These are phyloP conservation scores for Tenodera sinensis DNA, from an alignment of 2,888 invertebrate species.

Conservation along the genomic window DNA sequence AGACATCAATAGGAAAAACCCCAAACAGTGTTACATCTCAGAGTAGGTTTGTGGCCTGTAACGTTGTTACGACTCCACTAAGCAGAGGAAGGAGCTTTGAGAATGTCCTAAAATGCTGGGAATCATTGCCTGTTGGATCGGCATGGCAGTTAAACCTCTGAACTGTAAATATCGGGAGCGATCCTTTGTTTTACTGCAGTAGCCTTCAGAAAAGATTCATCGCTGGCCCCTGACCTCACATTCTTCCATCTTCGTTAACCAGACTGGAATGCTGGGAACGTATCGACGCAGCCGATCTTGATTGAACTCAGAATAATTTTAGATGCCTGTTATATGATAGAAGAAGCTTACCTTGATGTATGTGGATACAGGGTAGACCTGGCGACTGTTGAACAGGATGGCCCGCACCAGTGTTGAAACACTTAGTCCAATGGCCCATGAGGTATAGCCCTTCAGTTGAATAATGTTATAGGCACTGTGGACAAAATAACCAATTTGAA, in stretches of 20 bases:
- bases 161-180: no score
- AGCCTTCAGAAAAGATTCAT: neutral
- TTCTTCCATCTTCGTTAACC: neutral
- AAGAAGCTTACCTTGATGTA: constrained; percentile 43
- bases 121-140: no score
- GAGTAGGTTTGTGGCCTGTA: no score
- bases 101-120: no score
- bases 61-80: no score
- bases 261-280: neutral
- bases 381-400: constrained; percentile 45
- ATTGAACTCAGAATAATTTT: neutral
- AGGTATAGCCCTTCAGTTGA: constrained; percentile 46
- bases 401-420: constrained; percentile 45
- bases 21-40: no score
- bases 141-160: no score
- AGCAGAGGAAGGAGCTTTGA: no score
- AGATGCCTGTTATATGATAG: neutral
- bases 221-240: neutral
- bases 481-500: neutral
- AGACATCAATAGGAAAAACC: no score
- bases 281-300: neutral
- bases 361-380: constrained; percentile 46
- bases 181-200: neutral
- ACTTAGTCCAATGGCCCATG: constrained; percentile 49
- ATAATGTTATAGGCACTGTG: constrained; percentile 47